These are phyloP conservation scores for Micromussa lordhowensis DNA, from an alignment of 92 coral and sea anemone genomes.

Conservation along the genomic window DNA sequence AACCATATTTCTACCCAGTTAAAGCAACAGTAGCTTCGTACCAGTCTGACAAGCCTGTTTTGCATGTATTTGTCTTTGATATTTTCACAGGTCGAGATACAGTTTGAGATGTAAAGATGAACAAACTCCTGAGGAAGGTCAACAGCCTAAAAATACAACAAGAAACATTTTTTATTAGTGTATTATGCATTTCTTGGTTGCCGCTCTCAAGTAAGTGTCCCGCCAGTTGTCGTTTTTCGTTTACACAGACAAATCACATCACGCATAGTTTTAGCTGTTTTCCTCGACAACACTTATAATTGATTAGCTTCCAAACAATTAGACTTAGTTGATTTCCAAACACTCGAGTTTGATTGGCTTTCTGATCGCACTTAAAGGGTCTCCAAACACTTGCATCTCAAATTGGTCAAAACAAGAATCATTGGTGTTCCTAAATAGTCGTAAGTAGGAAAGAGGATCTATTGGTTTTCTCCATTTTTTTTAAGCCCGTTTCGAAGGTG, in stretches of 20 bases:
- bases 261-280: no score
- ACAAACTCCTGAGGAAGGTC: conserved; percentile 97
- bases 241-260: no score
- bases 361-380: no score
- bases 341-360: no score
- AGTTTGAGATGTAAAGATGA: conserved; percentile 95
- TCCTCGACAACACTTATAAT: no score
- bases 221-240: no score
- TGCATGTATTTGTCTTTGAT: conserved; percentile 99
- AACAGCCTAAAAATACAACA: conserved; percentile 81
- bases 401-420: not conserved
- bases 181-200: not conserved
- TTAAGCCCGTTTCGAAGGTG: not conserved
- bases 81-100: conserved; percentile 96
- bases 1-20: not conserved
- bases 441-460: not conserved
- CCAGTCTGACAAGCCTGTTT: conserved; percentile 95
- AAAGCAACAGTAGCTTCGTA: conserved; percentile 38
- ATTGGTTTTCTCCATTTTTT: not conserved
- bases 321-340: no score
- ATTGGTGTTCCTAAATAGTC: no score
- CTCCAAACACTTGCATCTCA: no score
- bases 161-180: not conserved
- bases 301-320: no score
- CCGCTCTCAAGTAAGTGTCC: not conserved